A percentile compares a stretch with the other conserved stretches of the same genome.
phyloP scores from a whole-genome alignment of 2,797 vertebrate genomes.

The Lophotriccus pileatus region DNA sequence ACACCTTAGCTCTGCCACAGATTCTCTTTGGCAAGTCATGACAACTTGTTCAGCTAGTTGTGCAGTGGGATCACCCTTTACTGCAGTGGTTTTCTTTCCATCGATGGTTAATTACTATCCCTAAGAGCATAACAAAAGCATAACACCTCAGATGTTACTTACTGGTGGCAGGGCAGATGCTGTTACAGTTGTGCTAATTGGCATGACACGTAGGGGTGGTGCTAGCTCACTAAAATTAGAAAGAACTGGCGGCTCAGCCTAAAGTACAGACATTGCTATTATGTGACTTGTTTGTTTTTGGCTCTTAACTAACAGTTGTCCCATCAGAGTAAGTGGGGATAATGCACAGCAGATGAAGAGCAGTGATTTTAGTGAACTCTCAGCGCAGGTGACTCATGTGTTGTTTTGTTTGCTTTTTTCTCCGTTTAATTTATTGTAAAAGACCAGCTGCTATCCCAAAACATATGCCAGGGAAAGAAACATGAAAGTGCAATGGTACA shows the following conservation, averaged over 20 bases:
- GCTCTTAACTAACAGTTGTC: constrained; percentile 14
- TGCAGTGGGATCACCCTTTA: not conserved
- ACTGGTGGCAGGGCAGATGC: constrained; percentile 10
- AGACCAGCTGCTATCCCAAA: not conserved
- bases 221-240: constrained; percentile 41
- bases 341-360: constrained; percentile 15
- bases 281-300: constrained; percentile 39
- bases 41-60: not conserved
- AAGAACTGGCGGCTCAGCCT: not conserved
- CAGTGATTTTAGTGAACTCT: constrained; percentile 34
- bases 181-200: not conserved
- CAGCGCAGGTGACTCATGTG: not conserved
- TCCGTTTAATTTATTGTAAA: not conserved
- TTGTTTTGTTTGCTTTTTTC: constrained; percentile 16
- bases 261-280: constrained; percentile 3
- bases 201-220: not conserved
- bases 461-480: not conserved
- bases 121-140: not conserved
- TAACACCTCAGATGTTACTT: not conserved
- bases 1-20: not conserved
- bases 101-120: not conserved
- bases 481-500: not conserved
- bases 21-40: not conserved
- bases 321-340: not conserved
- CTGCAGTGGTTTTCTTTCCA: not conserved